These are phyloP conservation scores for Belonocnema kinseyi DNA, from an alignment of 1,140 invertebrate species.

Conservation along the genomic window DNA sequence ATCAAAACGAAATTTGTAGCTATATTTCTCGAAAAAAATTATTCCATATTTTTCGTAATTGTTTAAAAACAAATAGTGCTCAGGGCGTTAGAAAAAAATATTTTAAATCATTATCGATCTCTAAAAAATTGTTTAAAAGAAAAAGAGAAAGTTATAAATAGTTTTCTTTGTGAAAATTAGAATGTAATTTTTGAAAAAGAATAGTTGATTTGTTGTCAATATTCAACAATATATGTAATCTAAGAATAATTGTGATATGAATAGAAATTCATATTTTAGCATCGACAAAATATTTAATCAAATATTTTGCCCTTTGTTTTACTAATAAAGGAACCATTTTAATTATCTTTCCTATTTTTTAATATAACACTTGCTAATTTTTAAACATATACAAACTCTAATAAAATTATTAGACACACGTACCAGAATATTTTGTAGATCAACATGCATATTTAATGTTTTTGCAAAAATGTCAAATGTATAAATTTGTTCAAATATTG, in stretches of 20 bases:
- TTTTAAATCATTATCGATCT: not conserved
- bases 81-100: not conserved
- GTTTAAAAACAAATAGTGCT: not conserved
- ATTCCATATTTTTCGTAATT: not conserved
- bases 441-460: not conserved
- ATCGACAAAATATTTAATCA: not conserved
- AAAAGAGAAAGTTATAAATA: not conserved
- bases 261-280: not conserved
- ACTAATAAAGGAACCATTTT: no score
- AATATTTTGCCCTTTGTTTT: not conserved
- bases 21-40: no score
- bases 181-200: not conserved
- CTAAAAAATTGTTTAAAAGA: slow-evolving; percentile 7
- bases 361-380: not conserved
- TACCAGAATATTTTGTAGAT: not conserved
- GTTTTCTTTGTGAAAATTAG: not conserved
- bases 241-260: not conserved
- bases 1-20: no score
- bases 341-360: not conserved
- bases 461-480: not conserved
- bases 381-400: not conserved
- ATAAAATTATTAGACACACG: slow-evolving; percentile 10
- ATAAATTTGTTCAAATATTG: not conserved
- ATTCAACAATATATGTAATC: not conserved
- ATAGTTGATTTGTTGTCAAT: not conserved